Conservation (phyloP, 1,140 invertebrate species). For the Drosophila tropicalis region DNA sequence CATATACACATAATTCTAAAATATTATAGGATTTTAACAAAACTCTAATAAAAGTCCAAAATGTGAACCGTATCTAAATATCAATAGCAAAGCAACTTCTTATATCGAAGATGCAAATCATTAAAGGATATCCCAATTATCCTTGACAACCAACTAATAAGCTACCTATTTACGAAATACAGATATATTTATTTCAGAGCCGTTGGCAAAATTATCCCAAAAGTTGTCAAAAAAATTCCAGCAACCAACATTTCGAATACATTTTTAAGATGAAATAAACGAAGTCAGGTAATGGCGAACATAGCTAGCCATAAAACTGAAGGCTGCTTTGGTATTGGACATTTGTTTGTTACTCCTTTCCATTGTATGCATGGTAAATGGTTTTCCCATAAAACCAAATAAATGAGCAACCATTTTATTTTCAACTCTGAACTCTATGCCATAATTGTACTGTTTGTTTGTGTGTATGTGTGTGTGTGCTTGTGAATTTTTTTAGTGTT, state of each 20-base stretch:
- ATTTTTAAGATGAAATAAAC: neutral
- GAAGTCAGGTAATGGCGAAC: slow-evolving; percentile 36
- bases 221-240: slow-evolving; percentile 1
- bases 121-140: too few species aligned
- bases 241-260: neutral
- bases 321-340: slow-evolving; percentile 28
- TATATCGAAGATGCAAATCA: too few species aligned
- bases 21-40: neutral
- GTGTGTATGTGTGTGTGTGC: slow-evolving; percentile 1
- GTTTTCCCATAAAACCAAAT: slow-evolving; percentile 61
- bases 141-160: too few species aligned
- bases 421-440: slow-evolving; percentile 48
- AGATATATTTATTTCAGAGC: too few species aligned
- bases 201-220: neutral
- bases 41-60: neutral
- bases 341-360: slow-evolving; percentile 24
- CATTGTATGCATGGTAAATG: slow-evolving; percentile 41
- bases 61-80: too few species aligned
- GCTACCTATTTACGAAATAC: too few species aligned
- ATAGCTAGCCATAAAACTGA: slow-evolving; percentile 48
- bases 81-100: too few species aligned
- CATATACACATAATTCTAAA: too few species aligned
- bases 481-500: slow-evolving; percentile 57
- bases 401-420: slow-evolving; percentile 65
- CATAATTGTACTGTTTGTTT: slow-evolving; percentile 54